Conservation (phyloP, 2,888 invertebrate species). For the Graphium colonna region DNA sequence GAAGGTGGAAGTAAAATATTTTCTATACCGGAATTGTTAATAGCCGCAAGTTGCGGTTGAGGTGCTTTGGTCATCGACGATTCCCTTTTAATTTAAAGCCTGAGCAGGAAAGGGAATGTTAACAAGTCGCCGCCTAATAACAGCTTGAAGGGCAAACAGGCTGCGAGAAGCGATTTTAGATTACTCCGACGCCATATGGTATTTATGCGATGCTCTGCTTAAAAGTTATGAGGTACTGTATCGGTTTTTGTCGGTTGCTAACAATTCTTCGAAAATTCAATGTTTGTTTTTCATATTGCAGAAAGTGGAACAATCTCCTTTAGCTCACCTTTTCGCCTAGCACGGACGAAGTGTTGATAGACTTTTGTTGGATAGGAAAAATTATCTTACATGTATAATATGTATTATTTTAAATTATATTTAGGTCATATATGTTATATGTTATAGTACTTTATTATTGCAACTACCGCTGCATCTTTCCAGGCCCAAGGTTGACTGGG, state of each 20-base stretch:
- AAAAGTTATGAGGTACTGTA: slow-evolving; percentile 27
- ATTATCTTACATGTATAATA: no score
- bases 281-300: slow-evolving; percentile 13
- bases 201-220: slow-evolving; percentile 45
- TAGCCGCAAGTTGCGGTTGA: slow-evolving; percentile 69
- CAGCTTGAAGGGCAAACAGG: slow-evolving; percentile 73
- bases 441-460: no score
- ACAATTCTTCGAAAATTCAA: neutral
- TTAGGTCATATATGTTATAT: no score
- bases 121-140: slow-evolving; percentile 76
- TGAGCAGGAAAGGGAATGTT: slow-evolving; percentile 62
- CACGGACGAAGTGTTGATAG: no score
- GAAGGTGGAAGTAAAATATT: slow-evolving; percentile 77
- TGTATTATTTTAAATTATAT: no score
- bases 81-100: slow-evolving; percentile 75
- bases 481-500: no score
- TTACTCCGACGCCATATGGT: slow-evolving; percentile 64
- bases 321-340: no score
- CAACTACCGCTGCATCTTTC: no score
- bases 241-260: neutral
- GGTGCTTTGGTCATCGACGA: slow-evolving; percentile 51
- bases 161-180: slow-evolving; percentile 47
- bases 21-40: slow-evolving; percentile 77
- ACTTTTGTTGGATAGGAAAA: no score
- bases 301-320: no score